A percentile compares a stretch with the other conserved stretches of the same genome.
Evolutionary conservation across 2,888 invertebrate species (phyloP).

Genomic region (Argyresthia goedartella): DNA sequence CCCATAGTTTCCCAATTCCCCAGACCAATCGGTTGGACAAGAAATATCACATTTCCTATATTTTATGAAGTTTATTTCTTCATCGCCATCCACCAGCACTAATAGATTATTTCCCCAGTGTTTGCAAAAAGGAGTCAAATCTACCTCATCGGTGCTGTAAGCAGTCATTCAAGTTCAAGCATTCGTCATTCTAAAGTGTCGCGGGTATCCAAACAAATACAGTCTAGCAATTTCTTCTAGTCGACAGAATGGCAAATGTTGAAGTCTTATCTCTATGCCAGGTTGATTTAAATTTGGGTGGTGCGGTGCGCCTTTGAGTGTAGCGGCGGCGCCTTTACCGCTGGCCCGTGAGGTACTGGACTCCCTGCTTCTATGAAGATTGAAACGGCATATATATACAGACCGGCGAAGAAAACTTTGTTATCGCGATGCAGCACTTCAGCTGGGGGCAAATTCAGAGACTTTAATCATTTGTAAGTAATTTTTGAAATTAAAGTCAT

Average conservation of each 20-base stretch:
- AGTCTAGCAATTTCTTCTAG: conserved; percentile 57
- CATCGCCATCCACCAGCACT: too few species aligned
- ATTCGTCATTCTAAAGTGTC: conserved; percentile 30
- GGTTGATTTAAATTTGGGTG: conserved; percentile 31
- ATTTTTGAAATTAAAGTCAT: too few species aligned
- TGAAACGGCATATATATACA: conserved; percentile 18
- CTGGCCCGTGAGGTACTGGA: conserved; percentile 35
- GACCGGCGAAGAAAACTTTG: conserved; percentile 22
- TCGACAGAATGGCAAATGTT: conserved; percentile 63
- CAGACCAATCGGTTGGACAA: too few species aligned
- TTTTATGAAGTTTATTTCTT: too few species aligned
- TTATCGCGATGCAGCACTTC: conserved; percentile 37
- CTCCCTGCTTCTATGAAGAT: conserved; percentile 18
- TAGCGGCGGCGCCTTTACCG: conserved; percentile 33
- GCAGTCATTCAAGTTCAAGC: conserved; percentile 46
- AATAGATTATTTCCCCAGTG: too few species aligned
- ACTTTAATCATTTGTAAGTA: background rate
- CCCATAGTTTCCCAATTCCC: too few species aligned
- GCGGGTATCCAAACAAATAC: conserved; percentile 43
- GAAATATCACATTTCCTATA: too few species aligned
- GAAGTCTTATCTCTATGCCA: conserved; percentile 34
- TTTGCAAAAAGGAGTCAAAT: conserved; percentile 24
- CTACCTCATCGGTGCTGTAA: conserved; percentile 39
- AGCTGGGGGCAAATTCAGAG: conserved; percentile 9
- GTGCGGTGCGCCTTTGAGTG: conserved; percentile 34